A percentile compares a stretch with the other conserved stretches of the same genome.
Evolutionary conservation across 2,113 vertebrate species (phyloP).

Genomic region (Mystacornis crossleyi): DNA sequence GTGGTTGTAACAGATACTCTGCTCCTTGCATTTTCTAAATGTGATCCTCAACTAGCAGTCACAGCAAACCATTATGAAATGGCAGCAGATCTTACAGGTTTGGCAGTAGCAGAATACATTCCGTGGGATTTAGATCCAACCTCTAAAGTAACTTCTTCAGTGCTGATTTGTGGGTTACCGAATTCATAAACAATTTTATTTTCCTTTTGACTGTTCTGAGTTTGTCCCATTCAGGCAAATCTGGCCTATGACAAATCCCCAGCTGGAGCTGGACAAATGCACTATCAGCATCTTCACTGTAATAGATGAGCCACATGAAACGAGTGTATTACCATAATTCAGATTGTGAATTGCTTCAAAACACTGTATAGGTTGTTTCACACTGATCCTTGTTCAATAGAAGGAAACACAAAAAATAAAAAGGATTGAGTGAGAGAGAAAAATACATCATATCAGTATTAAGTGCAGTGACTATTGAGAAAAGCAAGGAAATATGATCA

Average conservation of each 20-base stretch:
- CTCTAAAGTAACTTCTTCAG: background rate
- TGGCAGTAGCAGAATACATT: conserved; percentile 37
- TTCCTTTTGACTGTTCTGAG: background rate
- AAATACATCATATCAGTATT: background rate
- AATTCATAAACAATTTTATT: conserved; percentile 5
- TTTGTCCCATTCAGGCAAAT: background rate
- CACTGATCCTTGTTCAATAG: background rate
- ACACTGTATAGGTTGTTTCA: background rate
- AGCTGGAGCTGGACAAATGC: background rate
- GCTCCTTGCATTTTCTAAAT: conserved; percentile 21
- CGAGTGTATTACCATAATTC: background rate
- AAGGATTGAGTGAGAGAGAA: background rate
- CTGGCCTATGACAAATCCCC: background rate
- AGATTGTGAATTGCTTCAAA: background rate
- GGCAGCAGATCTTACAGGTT: conserved; percentile 23
- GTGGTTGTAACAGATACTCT: conserved; percentile 14
- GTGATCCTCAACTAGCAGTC: background rate
- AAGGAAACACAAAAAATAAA: background rate
- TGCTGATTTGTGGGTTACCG: conserved; percentile 7
- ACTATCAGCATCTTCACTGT: background rate
- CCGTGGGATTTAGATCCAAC: background rate
- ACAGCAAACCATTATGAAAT: conserved; percentile 17
- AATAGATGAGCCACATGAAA: background rate
- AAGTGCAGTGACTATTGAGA: background rate
- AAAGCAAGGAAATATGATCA: background rate